Conservation (phyloP, 2,797 vertebrate species). For the Enteromius unitaeniatus region DNA sequence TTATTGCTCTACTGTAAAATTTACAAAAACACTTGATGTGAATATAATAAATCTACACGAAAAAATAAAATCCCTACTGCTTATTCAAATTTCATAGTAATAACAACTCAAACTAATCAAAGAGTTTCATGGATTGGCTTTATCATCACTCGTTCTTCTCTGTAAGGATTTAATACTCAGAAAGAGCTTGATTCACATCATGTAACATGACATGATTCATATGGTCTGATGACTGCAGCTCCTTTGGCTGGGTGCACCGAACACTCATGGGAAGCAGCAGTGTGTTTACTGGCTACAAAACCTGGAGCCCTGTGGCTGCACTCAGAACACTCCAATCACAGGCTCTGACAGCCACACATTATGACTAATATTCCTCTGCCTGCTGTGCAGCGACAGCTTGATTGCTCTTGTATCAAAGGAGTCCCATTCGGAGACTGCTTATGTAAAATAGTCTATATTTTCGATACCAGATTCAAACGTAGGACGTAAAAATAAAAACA, state of each 20-base stretch:
- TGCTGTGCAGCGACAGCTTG: conserved; percentile 2
- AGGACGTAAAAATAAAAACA: background rate
- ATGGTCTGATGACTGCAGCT: conserved; percentile 50
- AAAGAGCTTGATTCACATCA: conserved; percentile 58
- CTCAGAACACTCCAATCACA: conserved; percentile 4
- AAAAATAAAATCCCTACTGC: background rate
- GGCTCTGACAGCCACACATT: conserved; percentile 20
- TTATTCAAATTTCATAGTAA: background rate
- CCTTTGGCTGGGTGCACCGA: conserved; percentile 25
- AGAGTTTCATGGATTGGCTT: background rate
- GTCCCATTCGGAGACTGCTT: background rate
- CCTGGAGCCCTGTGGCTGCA: conserved; percentile 35
- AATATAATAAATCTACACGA: background rate
- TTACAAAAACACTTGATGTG: background rate
- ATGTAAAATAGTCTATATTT: background rate
- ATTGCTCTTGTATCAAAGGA: background rate
- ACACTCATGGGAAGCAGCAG: conserved; percentile 39
- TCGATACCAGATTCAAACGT: background rate
- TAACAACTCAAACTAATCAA: background rate
- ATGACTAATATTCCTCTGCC: background rate
- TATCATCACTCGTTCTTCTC: background rate
- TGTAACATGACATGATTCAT: conserved; percentile 56
- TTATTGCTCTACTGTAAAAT: background rate
- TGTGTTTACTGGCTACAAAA: conserved; percentile 40
- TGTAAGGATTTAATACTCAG: conserved; percentile 53